A percentile compares a stretch with the other conserved stretches of the same genome.
Conservation (phyloP, 2,888 invertebrate species). For the Mechanitis mazaeus region DNA sequence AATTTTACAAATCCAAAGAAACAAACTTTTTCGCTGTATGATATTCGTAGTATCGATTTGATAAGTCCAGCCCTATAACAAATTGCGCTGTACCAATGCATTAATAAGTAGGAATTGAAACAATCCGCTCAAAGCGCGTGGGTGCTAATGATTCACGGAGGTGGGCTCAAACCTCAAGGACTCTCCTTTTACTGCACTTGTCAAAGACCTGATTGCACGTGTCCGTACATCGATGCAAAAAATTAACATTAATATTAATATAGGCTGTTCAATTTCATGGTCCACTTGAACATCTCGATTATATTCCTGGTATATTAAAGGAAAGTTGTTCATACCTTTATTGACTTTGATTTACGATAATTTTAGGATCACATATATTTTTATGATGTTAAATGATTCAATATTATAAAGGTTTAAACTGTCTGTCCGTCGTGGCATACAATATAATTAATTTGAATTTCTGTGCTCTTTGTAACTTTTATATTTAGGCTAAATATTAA, state of each 20-base stretch:
- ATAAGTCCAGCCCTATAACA: conserved; percentile 19
- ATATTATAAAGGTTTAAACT: no score
- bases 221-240: conserved; percentile 17
- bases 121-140: conserved; percentile 40
- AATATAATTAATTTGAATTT: neutral
- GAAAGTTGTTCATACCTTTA: no score
- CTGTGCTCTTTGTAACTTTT: conserved; percentile 3
- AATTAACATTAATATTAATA: conserved; percentile 17
- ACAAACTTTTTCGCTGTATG: no score
- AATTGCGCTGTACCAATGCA: conserved; percentile 26
- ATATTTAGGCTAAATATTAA: conserved; percentile 19
- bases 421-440: neutral
- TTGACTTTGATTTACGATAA: no score
- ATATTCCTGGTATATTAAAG: no score
- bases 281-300: no score
- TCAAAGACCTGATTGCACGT: conserved; percentile 33
- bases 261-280: conserved; percentile 6
- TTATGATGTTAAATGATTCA: no score
- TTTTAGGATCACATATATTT: no score
- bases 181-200: conserved; percentile 64
- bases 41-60: neutral
- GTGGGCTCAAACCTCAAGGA: conserved; percentile 61
- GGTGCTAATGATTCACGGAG: conserved; percentile 60
- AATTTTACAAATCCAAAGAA: no score
- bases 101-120: conserved; percentile 20